phyloP scores from a whole-genome alignment of 2,797 vertebrate species.

The Gadopsis marmoratus region DNA sequence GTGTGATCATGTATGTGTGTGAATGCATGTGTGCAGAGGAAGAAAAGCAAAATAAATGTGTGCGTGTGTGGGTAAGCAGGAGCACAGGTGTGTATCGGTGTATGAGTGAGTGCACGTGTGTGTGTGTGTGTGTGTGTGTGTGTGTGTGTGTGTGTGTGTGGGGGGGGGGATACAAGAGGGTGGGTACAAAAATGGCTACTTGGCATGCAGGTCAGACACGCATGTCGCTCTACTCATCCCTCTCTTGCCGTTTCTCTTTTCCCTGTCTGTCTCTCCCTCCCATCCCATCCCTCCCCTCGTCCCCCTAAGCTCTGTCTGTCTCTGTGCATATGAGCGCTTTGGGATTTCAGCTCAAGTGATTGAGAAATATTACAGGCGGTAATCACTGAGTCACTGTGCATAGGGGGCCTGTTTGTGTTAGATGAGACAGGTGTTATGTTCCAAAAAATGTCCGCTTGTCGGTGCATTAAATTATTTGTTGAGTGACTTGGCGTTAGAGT shows the following conservation, averaged over 20 bases:
- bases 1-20: constrained; percentile 4
- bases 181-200: constrained; percentile 82
- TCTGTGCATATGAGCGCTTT: constrained; percentile 31
- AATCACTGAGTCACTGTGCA: constrained; percentile 70
- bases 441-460: constrained; percentile 59
- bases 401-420: constrained; percentile 57
- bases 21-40: constrained; percentile 5
- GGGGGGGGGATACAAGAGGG: constrained; percentile 39
- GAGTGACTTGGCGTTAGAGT: constrained; percentile 32
- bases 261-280: constrained; percentile 8
- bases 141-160: constrained; percentile 34
- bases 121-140: constrained; percentile 40
- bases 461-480: constrained; percentile 57
- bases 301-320: constrained; percentile 43
- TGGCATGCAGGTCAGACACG: constrained; percentile 81
- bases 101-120: constrained; percentile 29
- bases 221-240: constrained; percentile 61
- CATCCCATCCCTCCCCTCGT: constrained; percentile 12
- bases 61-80: not conserved
- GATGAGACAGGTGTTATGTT: constrained; percentile 63
- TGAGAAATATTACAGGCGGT: constrained; percentile 68
- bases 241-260: constrained; percentile 29
- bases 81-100: not conserved
- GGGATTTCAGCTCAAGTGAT: constrained; percentile 68
- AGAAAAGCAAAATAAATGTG: not conserved